phyloP scores from a whole-genome alignment of 2,888 invertebrate genomes.

The Drosophila mulleri region DNA sequence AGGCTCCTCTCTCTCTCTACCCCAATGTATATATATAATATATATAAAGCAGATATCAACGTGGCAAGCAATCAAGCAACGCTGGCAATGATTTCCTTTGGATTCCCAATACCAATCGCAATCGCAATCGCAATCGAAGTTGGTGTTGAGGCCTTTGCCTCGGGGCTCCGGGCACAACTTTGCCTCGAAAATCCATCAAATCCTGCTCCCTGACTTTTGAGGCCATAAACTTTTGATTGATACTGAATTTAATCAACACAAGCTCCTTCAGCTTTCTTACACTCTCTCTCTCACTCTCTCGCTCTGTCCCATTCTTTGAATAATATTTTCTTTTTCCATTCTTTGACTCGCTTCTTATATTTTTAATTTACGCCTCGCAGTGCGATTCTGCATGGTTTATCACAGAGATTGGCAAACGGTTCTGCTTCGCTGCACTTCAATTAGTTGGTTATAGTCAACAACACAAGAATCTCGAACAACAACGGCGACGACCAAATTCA shows the following conservation, averaged over 20 bases:
- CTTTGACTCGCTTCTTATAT: conserved; percentile 59
- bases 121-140: conserved; percentile 25
- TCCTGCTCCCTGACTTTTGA: conserved; percentile 71
- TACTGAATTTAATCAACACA: conserved; percentile 80
- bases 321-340: conserved; percentile 26
- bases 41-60: conserved; percentile 71
- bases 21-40: not conserved
- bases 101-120: conserved; percentile 45
- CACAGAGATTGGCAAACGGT: conserved; percentile 80
- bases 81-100: conserved; percentile 67
- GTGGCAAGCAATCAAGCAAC: conserved; percentile 77
- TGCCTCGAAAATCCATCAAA: conserved; percentile 74
- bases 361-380: conserved; percentile 78
- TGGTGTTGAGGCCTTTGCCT: conserved; percentile 42
- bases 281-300: conserved; percentile 5
- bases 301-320: not conserved
- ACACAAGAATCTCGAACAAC: conserved; percentile 32
- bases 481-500: conserved; percentile 17
- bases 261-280: conserved; percentile 44
- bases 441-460: conserved; percentile 71
- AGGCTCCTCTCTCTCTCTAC: not conserved
- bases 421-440: conserved; percentile 78
- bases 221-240: conserved; percentile 81
- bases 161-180: conserved; percentile 49
- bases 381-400: conserved; percentile 79